Base-by-base conservation (phyloP, 2,797 vertebrate species). In the Diplodus puntazzo region DNA sequence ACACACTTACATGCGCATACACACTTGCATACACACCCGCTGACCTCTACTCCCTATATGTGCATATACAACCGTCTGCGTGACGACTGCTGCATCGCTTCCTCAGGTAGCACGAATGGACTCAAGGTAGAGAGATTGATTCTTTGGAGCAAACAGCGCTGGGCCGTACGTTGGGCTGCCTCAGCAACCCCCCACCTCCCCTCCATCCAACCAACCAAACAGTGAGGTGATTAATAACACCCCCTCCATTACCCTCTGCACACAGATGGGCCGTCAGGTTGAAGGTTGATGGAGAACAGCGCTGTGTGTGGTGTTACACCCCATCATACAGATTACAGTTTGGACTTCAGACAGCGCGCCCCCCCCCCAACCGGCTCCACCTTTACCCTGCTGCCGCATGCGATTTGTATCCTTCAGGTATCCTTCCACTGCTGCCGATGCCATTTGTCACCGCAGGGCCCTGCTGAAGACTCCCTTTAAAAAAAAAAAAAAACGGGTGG, bases 211-310 rank as follows among this genome's bases (percentile, higher is more conserved):
- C 79, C 69, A 52, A 64, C 84, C 75, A 88, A 90, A 85, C 82
- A 82, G 77, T 63, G 13, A 57, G 55, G 76, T 92, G 92, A 93
- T 91, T 93, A 92, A 93, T 92, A 88, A 83, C 86, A 85, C 53
- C 75, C 77, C 81, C 69, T 85, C 89, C 87, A 92, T 94, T 95
- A 93, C 87, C 92, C 89, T 92, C 88, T 90, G 86, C 90, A 92
- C 89, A 92, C 92, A 93, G 89, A 94, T 84, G 90, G 92, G 89
- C 89, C 77, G 75, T 89, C 89, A 90, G 93, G 91, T 92, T 94
- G 93, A 95, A 95, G 94, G 93, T 92, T 93, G 94, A 94, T 85
- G 83, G 91, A 92, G 90, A 93, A 88, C 89, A 91, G 87, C 81
- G 48, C 77, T 21, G 80, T 71, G 87, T 90, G 91, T 75, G 90